Percentiles rank a stretch among this genome's conserved stretches.
phyloP scores from a whole-genome alignment of 2,797 vertebrate species.

The Artibeus lituratus region DNA sequence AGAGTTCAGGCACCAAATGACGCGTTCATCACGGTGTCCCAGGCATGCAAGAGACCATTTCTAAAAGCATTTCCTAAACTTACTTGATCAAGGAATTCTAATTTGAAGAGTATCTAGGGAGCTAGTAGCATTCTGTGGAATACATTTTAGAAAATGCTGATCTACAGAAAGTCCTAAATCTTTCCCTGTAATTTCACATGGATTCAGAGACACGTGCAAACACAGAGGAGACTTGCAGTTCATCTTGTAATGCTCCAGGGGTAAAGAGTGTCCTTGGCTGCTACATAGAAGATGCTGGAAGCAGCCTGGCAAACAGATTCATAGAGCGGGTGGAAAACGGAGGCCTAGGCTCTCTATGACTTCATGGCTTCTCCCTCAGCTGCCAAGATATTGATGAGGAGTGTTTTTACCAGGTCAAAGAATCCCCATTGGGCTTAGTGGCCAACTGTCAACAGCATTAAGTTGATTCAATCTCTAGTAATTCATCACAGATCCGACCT shows the following conservation, averaged over 20 bases:
- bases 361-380: neutral
- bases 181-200: neutral
- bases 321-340: neutral
- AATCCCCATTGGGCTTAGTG: neutral
- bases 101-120: neutral
- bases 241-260: neutral
- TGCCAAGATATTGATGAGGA: neutral
- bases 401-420: neutral
- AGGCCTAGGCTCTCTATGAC: neutral
- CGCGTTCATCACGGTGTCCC: neutral
- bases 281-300: neutral
- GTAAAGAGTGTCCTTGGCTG: neutral
- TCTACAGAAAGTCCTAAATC: constrained; percentile 18
- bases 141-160: constrained; percentile 19
- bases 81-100: neutral
- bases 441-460: constrained; percentile 42
- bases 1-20: neutral
- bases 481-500: constrained; percentile 40
- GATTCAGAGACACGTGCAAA: neutral
- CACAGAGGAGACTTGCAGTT: neutral
- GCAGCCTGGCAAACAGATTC: neutral
- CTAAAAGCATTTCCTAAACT: neutral
- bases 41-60: neutral
- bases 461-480: constrained; percentile 37
- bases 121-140: neutral